Base-by-base conservation (phyloP, 2,797 vertebrate genomes). In the Ateles fusciceps region DNA sequence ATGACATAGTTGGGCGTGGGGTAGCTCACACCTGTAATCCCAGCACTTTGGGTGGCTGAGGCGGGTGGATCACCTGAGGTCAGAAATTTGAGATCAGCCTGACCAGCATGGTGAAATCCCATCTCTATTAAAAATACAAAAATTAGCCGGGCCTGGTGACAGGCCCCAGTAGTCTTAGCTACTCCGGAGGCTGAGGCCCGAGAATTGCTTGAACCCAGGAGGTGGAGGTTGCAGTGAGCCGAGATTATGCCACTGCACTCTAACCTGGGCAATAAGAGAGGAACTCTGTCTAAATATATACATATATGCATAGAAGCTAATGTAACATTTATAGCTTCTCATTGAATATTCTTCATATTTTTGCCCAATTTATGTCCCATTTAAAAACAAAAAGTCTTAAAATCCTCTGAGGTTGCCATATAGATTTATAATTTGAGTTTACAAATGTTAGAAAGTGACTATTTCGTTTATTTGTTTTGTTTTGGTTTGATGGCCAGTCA, bases 1-100 rank as follows among this genome's bases (percentile, higher is more conserved):
- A n/a, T 19, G n/a, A 33, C 33, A 68, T 19, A n/a, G 7, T n/a
- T 4, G 33, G 61, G 15, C 4, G 0, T 0, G 1, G 33, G 1
- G 15, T 68, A 33, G 14, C 61, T 68, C 61, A n/a, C 3, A 0
- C 30, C 61, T 68, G 15, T 68, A 8, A 68, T 68, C 30, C 30
- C 61, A n/a, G 30, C 61, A 68, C 61, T 68, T 68, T 33, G 30
- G 61, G 61, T n/a, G 61, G 61, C 30, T 4, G 3, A 68, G 61
- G 30, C 0, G 7, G 61, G 30, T n/a, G 30, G 30, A 33, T 17
- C 61, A 68, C 15, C 61, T 68, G 30, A 17, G 61, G 7, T 68
- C 61, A n/a, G 30, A 33, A 64, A 30, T n/a, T 64, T 4, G 7
- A 68, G 61, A 68, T 15, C 7, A 17, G 61, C 61, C 30, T 64